Evolutionary conservation across 1,140 invertebrate genomes (phyloP), one percentile per base, ranked within the genome.

Genomic region (Atta texana): DNA sequence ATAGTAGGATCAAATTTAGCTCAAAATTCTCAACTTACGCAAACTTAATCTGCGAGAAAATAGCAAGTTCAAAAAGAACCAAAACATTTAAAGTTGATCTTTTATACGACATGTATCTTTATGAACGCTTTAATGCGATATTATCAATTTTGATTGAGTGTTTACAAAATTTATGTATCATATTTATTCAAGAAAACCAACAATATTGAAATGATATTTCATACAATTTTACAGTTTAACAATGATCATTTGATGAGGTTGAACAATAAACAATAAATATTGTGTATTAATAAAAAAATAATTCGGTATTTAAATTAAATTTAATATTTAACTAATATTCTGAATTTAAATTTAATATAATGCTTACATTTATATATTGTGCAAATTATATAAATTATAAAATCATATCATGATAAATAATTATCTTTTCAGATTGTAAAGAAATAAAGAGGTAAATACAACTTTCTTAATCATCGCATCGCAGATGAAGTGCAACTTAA

Each of bases 1-100:
- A 76, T 76, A 76, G 39, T 24, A 28, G 18, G 18, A 34, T 34
- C 10, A 64, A 77, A 77, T 78, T 78, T 66, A 64, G 18, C 18
- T 63, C 24, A 49, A 55, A 69, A 44, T n/a, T 69, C 10, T 39
- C 66, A 69, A 39, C 49, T 71, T 81, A n/a, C 31, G 10, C 6
- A 21, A 55, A 69, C 44, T 28, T 68, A 34, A 34, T 68, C 12
- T 16, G 7, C n/a, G 51, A 51, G 16, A 14, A 57, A 72, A 44
- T n/a, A 10, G 8, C 55, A 10, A 53, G 10, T 6, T 2, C n/a
- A 8, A 69, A 71, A 55, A 18, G 6, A 5, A 3, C 5, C 16
- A 71, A 71, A 21, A 21, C 16, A 69, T 31, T 72, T 44, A 2
- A 81, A 72, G 14, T 34, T 34, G 16, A 28, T 44, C 16, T 34